Percentiles rank a stretch among this genome's conserved stretches.
Conservation (phyloP, 2,888 invertebrate genomes). For the Scaeva pyrastri region DNA sequence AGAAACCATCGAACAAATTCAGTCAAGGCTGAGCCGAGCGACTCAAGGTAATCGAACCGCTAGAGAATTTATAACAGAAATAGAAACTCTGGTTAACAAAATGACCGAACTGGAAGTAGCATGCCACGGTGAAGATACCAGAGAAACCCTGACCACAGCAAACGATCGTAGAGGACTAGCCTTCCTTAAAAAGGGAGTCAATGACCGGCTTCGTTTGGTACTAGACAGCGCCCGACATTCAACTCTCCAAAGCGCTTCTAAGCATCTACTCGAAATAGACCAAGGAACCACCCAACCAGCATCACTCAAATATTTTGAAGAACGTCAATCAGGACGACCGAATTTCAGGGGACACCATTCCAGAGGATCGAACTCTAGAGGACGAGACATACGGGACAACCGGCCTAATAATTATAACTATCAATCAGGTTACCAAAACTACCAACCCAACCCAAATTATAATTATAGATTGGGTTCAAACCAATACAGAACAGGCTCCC, state of each 20-base stretch:
- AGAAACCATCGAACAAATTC: constrained; percentile 14
- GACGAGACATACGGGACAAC: background rate
- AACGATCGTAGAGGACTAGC: constrained; percentile 17
- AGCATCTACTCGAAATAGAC: background rate
- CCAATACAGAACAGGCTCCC: background rate
- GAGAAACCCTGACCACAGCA: constrained; percentile 12
- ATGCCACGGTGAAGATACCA: constrained; percentile 13
- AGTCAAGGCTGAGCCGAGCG: constrained; percentile 19
- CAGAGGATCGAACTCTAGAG: constrained; percentile 6
- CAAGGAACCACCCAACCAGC: background rate
- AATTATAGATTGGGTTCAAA: constrained; percentile 15
- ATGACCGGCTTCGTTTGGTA: too few relatives aligned
- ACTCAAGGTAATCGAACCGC: constrained; percentile 3
- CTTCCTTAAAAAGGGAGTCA: too few relatives aligned
- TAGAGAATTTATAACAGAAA: too few relatives aligned
- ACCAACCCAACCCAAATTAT: background rate
- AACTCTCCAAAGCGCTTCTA: too few relatives aligned
- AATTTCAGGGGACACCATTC: constrained; percentile 8
- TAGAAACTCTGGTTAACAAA: too few relatives aligned
- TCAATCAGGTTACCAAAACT: constrained; percentile 11
- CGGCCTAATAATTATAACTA: background rate
- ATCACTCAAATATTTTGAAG: background rate
- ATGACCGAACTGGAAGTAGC: constrained; percentile 20
- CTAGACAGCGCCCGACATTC: too few relatives aligned
- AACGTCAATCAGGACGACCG: background rate